Conservation (phyloP, 2,113 vertebrate species). For the Arothron firmamentum region DNA sequence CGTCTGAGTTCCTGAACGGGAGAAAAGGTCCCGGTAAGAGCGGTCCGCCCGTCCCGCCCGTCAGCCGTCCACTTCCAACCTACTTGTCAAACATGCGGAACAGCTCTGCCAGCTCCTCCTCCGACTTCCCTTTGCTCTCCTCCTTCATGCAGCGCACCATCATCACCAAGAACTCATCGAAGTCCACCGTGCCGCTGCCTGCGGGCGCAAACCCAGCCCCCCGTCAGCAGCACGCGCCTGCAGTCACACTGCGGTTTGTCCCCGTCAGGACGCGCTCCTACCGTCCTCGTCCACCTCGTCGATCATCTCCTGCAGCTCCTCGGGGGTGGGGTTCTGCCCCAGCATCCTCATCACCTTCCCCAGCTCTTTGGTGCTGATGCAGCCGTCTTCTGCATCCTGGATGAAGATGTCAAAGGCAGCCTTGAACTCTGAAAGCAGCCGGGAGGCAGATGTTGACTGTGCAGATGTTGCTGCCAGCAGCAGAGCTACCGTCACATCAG, state of each 20-base stretch:
- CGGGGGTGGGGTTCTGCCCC: slow-evolving; percentile 75
- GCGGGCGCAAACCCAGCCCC: slow-evolving; percentile 9
- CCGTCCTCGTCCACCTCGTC: slow-evolving; percentile 78
- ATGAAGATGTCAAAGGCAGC: slow-evolving; percentile 77
- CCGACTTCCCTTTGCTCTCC: slow-evolving; percentile 82
- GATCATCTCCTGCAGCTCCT: slow-evolving; percentile 76
- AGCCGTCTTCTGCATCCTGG: slow-evolving; percentile 75
- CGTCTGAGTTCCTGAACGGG: slow-evolving; percentile 71
- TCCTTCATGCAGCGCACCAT: slow-evolving; percentile 83
- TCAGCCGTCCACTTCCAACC: background rate
- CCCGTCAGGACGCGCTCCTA: slow-evolving; percentile 29
- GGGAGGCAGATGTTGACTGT: background rate
- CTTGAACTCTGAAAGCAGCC: slow-evolving; percentile 65
- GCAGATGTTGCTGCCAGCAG: background rate
- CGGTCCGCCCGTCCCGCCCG: background rate
- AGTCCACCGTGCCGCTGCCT: slow-evolving; percentile 80
- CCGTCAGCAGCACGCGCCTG: background rate
- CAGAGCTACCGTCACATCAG: too few relatives aligned
- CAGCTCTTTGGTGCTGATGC: slow-evolving; percentile 76
- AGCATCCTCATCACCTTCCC: slow-evolving; percentile 78
- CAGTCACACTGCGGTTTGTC: background rate
- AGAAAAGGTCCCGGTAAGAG: background rate
- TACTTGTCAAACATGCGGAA: slow-evolving; percentile 84
- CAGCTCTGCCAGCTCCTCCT: slow-evolving; percentile 78
- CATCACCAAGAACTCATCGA: slow-evolving; percentile 82